Evolutionary conservation across 2,113 vertebrate genomes (phyloP).

Genomic region (Scomber scombrus): DNA sequence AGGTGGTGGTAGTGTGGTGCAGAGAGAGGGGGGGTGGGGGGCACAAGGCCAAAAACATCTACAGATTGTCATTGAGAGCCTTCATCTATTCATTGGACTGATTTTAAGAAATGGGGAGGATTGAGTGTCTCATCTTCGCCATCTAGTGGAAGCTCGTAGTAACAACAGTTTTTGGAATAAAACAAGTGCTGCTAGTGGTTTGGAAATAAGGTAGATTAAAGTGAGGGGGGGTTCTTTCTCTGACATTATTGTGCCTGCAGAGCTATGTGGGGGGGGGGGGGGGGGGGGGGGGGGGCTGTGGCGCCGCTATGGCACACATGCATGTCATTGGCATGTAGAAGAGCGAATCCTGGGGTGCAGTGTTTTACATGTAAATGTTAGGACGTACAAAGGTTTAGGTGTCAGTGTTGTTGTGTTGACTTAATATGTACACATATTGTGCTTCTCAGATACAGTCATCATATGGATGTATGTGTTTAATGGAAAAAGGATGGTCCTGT

Average conservation of each 20-base stretch:
- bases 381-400: conserved; percentile 27
- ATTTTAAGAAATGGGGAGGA: neutral
- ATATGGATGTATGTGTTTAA: neutral
- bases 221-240: neutral
- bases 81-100: conserved; percentile 22
- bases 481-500: neutral
- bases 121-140: neutral
- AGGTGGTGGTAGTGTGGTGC: neutral
- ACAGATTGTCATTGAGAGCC: conserved; percentile 63
- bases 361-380: conserved; percentile 28
- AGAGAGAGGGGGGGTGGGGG: neutral
- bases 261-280: neutral
- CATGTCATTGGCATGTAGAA: conserved; percentile 44
- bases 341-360: conserved; percentile 11
- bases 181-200: conserved; percentile 58
- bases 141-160: conserved; percentile 41
- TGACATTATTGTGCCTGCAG: conserved; percentile 13
- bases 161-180: conserved; percentile 31
- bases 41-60: neutral
- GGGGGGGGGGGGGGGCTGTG: neutral
- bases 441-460: conserved; percentile 52
- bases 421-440: conserved; percentile 38
- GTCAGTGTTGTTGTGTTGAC: conserved; percentile 11
- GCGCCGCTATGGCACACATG: conserved; percentile 76
- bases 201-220: conserved; percentile 12